phyloP scores from a whole-genome alignment of 1,140 invertebrate species.

The Rhopalosiphum padi region DNA sequence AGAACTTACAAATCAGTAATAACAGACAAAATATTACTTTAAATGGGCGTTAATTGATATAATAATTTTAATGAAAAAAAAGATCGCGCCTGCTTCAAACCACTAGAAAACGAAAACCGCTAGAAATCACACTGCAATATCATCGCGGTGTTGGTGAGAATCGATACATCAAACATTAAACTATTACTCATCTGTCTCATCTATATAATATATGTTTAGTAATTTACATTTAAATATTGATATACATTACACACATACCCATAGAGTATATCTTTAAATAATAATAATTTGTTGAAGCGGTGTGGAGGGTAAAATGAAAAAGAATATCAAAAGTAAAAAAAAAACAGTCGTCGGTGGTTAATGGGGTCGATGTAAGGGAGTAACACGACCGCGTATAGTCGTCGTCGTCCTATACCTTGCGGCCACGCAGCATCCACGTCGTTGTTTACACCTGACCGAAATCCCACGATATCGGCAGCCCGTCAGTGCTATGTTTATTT shows the following conservation, averaged over 20 bases:
- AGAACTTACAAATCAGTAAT: neutral
- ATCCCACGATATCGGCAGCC: conserved; percentile 17
- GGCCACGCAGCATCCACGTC: neutral
- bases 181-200: neutral
- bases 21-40: neutral
- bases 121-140: too few relatives aligned
- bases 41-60: neutral
- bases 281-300: neutral
- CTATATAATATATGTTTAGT: neutral
- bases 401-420: neutral
- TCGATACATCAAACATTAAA: neutral
- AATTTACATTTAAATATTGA: neutral
- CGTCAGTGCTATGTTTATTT: neutral
- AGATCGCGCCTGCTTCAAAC: neutral
- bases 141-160: neutral
- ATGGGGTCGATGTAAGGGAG: neutral
- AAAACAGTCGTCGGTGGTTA: neutral
- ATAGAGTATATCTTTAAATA: neutral
- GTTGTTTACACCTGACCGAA: conserved; percentile 37
- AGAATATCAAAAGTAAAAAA: neutral
- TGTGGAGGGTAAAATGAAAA: neutral
- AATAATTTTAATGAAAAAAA: neutral
- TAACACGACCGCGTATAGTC: neutral
- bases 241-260: neutral
- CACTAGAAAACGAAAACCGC: neutral